These are phyloP conservation scores for Entomyzon cyanotis DNA, from an alignment of 2,113 vertebrate species.

Conservation along the genomic window DNA sequence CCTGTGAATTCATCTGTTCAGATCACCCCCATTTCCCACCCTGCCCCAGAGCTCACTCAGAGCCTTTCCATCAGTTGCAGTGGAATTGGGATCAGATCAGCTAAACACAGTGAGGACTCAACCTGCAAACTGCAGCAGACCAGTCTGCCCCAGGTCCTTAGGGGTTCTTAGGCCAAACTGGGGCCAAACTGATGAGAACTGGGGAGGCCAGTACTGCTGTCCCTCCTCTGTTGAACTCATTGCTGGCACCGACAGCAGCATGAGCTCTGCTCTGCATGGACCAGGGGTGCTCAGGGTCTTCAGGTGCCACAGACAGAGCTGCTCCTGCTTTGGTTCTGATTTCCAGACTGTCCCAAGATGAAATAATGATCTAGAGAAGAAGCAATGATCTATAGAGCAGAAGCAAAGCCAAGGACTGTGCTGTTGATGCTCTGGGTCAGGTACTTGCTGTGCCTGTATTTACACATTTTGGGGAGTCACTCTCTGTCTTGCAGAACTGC, in stretches of 20 bases:
- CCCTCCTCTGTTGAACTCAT: not conserved
- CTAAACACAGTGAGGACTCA: not conserved
- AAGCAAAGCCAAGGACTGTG: not conserved
- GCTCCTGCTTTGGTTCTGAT: not conserved
- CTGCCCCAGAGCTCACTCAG: not conserved
- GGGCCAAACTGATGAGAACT: not conserved
- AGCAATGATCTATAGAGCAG: not conserved
- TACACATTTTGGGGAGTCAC: not conserved
- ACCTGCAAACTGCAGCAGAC: not conserved
- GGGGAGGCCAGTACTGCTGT: not conserved
- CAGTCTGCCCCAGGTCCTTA: no score
- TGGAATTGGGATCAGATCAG: not conserved
- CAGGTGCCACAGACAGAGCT: not conserved
- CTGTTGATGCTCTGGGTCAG: not conserved
- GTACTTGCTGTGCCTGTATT: not conserved
- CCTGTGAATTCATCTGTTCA: rapidly evolving
- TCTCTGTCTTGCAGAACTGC: not conserved
- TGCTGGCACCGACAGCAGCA: not conserved
- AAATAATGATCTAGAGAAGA: not conserved
- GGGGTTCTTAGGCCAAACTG: not conserved
- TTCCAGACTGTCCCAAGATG: not conserved
- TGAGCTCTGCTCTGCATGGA: rapidly evolving
- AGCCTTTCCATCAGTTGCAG: not conserved
- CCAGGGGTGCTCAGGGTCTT: not conserved
- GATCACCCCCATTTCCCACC: not conserved